A percentile compares a stretch with the other conserved stretches of the same genome.
Evolutionary conservation across 2,888 invertebrate genomes (phyloP).

Genomic region (Trimorus sp.): DNA sequence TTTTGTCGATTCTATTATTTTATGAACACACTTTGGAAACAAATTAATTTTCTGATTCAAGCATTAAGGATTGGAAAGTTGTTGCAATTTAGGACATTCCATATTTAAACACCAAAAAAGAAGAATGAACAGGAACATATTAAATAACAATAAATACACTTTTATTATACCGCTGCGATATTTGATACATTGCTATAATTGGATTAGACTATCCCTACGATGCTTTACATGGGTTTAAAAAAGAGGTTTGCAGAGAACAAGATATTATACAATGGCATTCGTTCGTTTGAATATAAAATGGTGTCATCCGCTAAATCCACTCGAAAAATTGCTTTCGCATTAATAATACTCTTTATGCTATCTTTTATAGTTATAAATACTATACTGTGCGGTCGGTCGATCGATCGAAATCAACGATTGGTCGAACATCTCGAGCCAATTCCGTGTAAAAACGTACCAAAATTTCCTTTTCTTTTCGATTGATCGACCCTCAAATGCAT

Average conservation of each 20-base stretch:
- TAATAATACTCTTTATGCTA: constrained; percentile 45
- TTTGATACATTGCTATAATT: constrained; percentile 44
- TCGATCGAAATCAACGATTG: not conserved
- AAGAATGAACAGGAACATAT: not conserved
- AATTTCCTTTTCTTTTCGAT: not conserved
- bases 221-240: constrained; percentile 30
- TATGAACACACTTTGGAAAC: no score
- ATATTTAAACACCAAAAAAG: no score
- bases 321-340: constrained; percentile 6
- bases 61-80: no score
- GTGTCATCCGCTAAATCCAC: not conserved
- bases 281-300: constrained; percentile 5
- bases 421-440: no score
- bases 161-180: constrained; percentile 35
- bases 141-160: constrained; percentile 49
- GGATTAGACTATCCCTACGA: constrained; percentile 18
- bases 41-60: no score
- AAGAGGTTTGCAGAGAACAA: constrained; percentile 2
- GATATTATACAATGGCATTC: constrained; percentile 21
- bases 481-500: constrained; percentile 19
- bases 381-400: constrained; percentile 21
- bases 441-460: no score
- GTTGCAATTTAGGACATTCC: no score
- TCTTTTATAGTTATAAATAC: constrained; percentile 33
- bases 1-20: no score